Evolutionary conservation across 2,113 vertebrate species (phyloP), one percentile per base, ranked within the genome.

Genomic region (Cacatua alba): DNA sequence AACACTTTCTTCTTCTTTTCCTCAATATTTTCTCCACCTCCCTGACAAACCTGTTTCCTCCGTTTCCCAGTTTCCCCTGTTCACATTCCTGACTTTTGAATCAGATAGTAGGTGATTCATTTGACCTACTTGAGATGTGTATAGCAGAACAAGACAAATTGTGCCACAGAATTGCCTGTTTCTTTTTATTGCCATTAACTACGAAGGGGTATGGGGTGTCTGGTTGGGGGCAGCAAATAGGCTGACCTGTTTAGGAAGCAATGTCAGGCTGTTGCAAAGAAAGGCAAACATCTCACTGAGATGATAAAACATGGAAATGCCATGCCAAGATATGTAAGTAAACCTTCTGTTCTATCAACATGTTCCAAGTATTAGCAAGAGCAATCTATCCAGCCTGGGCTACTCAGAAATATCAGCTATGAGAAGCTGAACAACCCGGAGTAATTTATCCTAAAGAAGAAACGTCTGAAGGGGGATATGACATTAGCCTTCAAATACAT

Each of bases 401-500:
- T 88, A 59, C 83, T 92, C 5, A 8, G 48, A 88, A 94, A 92
- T 86, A 78, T 5, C 51, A 71, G 46, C 68, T 53, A 63, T 33
- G 49, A 91, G 49, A 90, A 92, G n/a, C 43, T 84, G 83, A 86
- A 84, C 69, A 78, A 89, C 35, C 76, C 82, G 77, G 69, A 90
- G 64, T 71, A 90, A 96, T 96, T 96, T 89, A 95, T 94, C 88
- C 86, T 94, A 57, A 91, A 86, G 88, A 93, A 79, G 65, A 94
- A 94, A 94, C 1, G 1, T 91, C 68, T 91, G 91, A 94, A 88
- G 14, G 2, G 51, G 79, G 52, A 95, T 95, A 84, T 71, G 91
- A 95, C 83, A 96, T 94, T 94, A 94, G 35, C 91, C 65, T 95
- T 96, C 94, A 94, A 91, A 94, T 89, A 75, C 86, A 89, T 95